Conservation (phyloP, 2,113 vertebrate genomes). For the Aramus guarauna region DNA sequence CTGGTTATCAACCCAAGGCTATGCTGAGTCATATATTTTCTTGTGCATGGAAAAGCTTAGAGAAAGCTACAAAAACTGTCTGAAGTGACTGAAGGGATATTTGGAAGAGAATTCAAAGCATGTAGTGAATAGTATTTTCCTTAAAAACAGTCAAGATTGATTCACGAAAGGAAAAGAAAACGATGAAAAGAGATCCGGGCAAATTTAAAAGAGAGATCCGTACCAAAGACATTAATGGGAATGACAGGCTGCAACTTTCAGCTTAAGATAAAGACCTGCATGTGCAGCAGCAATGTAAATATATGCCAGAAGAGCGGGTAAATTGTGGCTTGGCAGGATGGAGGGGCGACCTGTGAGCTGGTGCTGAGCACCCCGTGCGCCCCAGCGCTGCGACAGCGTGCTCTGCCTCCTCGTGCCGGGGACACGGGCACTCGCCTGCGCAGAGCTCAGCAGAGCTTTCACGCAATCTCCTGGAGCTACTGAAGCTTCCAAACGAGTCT, state of each 20-base stretch:
- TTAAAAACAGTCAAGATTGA: constrained; percentile 14
- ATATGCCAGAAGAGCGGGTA: not conserved
- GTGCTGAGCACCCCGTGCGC: accelerated
- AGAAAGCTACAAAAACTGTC: constrained; percentile 31
- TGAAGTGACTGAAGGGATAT: constrained; percentile 41
- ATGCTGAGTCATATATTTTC: constrained; percentile 46
- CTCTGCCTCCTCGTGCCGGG: not conserved
- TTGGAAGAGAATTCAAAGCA: constrained; percentile 27
- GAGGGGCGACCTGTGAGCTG: not conserved
- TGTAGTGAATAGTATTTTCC: constrained; percentile 5
- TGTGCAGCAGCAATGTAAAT: not conserved
- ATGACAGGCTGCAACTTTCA: not conserved
- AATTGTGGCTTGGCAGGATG: not conserved
- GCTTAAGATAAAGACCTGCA: not conserved
- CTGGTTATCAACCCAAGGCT: constrained; percentile 56
- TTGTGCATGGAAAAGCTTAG: constrained; percentile 25
- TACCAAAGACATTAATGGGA: not conserved
- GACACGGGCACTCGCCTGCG: not conserved
- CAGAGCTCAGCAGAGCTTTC: not conserved
- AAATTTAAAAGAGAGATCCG: not conserved
- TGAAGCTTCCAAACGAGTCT: not conserved
- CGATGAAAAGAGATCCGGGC: not conserved
- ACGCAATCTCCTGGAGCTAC: not conserved
- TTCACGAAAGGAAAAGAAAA: not conserved
- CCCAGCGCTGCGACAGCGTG: not conserved